A percentile compares a stretch with the other conserved stretches of the same genome.
These are phyloP conservation scores for Rhegmatorhina hoffmannsi DNA, from an alignment of 2,113 vertebrate genomes.

Conservation along the genomic window DNA sequence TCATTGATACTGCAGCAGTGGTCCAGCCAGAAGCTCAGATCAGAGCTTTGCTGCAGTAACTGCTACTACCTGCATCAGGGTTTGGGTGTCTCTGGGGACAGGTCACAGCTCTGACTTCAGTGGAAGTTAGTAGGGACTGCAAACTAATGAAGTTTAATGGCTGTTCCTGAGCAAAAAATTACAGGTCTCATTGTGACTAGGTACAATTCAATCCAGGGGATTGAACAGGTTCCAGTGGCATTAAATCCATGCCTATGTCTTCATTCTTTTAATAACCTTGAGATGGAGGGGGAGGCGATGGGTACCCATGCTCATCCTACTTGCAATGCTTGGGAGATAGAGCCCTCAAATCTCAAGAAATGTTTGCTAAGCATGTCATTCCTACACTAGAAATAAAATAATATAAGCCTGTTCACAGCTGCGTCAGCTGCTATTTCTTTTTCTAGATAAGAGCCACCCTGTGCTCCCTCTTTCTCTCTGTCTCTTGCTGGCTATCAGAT, in stretches of 20 bases:
- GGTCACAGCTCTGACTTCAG: neutral
- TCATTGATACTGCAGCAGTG: neutral
- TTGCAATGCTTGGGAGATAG: neutral
- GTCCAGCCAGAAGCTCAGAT: neutral
- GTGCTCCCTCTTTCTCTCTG: neutral
- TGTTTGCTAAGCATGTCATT: constrained; percentile 20
- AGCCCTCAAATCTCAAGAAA: constrained; percentile 8
- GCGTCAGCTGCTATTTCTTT: constrained; percentile 27
- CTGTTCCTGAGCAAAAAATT: neutral
- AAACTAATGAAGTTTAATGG: neutral
- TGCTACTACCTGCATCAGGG: neutral
- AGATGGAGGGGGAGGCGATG: neutral
- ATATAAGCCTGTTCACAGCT: neutral
- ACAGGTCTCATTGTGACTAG: neutral
- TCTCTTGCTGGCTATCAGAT: neutral
- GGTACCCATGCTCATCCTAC: neutral
- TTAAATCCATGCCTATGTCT: neutral
- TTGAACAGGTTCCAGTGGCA: neutral
- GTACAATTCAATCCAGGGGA: neutral
- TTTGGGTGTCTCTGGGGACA: neutral
- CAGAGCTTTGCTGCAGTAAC: neutral
- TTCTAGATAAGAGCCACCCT: neutral
- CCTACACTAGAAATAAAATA: constrained; percentile 8
- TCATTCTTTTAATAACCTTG: constrained; percentile 3
- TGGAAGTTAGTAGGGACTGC: neutral